Percentiles rank a stretch among this genome's conserved stretches.
These are phyloP conservation scores for Aleiodes leptofemur DNA, from an alignment of 2,888 invertebrate genomes.

Conservation along the genomic window DNA sequence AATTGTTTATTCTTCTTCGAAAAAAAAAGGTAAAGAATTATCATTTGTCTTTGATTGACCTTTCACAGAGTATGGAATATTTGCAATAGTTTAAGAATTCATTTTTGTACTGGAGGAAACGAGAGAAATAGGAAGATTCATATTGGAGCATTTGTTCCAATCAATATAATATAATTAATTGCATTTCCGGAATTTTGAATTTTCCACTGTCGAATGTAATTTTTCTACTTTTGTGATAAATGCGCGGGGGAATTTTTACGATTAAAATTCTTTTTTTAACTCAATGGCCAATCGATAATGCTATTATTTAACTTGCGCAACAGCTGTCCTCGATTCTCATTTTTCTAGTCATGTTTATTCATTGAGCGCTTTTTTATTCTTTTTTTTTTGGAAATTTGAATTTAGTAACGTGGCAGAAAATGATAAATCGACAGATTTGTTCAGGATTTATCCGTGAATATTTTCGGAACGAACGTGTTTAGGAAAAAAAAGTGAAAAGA, in stretches of 20 bases:
- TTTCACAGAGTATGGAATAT: not conserved
- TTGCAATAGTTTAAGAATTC: not conserved
- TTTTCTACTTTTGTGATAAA: not conserved
- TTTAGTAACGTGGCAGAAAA: too few relatives aligned
- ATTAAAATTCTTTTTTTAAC: not conserved
- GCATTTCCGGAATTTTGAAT: slow-evolving; percentile 22
- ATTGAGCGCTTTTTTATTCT: too few relatives aligned
- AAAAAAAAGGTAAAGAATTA: slow-evolving; percentile 8
- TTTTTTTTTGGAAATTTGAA: too few relatives aligned
- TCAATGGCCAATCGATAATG: too few relatives aligned
- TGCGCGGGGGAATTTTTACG: not conserved
- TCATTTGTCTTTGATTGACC: not conserved
- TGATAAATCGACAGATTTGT: too few relatives aligned
- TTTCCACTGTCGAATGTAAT: not conserved
- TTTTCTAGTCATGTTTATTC: too few relatives aligned
- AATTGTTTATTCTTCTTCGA: not conserved
- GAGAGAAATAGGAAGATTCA: not conserved
- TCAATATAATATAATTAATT: not conserved
- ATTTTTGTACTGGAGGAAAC: not conserved
- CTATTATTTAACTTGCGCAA: too few relatives aligned
- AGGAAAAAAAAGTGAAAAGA: too few relatives aligned
- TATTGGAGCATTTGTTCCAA: not conserved
- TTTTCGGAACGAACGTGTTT: too few relatives aligned
- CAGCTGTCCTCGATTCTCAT: too few relatives aligned
- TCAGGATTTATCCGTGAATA: too few relatives aligned